Percentiles rank a stretch among this genome's conserved stretches.
Conservation (phyloP, 2,888 invertebrate species). For the Tachina fera region DNA sequence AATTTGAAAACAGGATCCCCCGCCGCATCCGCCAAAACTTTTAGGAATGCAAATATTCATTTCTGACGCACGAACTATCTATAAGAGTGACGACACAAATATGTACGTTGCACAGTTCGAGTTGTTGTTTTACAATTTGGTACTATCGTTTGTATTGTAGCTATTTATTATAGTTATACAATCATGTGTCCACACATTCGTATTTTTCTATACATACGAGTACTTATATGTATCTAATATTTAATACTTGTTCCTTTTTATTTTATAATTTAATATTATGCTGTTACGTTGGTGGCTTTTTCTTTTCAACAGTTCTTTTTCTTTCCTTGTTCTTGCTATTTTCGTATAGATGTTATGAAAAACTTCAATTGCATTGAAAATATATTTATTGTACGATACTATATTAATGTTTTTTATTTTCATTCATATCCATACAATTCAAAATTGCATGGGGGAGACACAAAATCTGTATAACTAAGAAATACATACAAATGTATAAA, state of each 20-base stretch:
- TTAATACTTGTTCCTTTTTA: conserved; percentile 12
- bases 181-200: conserved; percentile 14
- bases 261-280: conserved; percentile 33
- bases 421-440: not conserved
- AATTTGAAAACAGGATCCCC: conserved; percentile 31
- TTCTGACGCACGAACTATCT: conserved; percentile 38
- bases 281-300: not conserved
- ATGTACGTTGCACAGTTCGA: conserved; percentile 22
- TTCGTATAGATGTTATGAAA: conserved; percentile 5
- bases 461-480: conserved; percentile 14
- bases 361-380: conserved; percentile 26
- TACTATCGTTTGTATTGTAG: not conserved
- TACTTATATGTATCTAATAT: not conserved
- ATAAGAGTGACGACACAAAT: conserved; percentile 43
- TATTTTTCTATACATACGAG: not conserved
- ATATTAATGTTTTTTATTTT: too few species aligned
- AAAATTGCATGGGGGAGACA: conserved; percentile 15
- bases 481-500: not conserved
- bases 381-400: not conserved
- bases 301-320: not conserved
- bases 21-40: conserved; percentile 29
- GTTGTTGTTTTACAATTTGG: conserved; percentile 15
- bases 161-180: conserved; percentile 29
- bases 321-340: conserved; percentile 18
- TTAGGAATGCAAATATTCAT: conserved; percentile 55